These are phyloP conservation scores for Copidosoma floridanum DNA, from an alignment of 1,140 invertebrate species.

Conservation along the genomic window DNA sequence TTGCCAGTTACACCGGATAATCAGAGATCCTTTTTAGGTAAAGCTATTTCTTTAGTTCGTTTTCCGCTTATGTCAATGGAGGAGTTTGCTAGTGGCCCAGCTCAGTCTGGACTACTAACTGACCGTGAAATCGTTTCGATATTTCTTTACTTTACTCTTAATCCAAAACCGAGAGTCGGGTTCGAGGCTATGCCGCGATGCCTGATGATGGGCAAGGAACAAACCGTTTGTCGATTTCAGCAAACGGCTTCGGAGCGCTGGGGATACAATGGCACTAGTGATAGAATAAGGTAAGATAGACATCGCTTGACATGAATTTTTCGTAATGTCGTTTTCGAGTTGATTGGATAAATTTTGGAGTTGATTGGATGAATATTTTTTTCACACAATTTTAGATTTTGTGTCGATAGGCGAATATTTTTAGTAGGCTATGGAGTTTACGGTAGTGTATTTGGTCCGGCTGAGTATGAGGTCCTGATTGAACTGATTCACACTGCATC, in stretches of 20 bases:
- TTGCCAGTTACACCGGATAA: constrained; percentile 69
- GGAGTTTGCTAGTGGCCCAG: constrained; percentile 81
- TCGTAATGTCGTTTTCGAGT: too few relatives aligned
- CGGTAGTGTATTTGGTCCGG: constrained; percentile 80
- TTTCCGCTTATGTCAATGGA: constrained; percentile 87
- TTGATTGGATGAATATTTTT: constrained; percentile 11
- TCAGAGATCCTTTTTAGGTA: constrained; percentile 67
- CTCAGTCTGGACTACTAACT: constrained; percentile 73
- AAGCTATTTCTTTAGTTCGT: constrained; percentile 71
- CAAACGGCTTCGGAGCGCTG: constrained; percentile 80
- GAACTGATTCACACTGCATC: constrained; percentile 77
- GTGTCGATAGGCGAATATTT: constrained; percentile 79
- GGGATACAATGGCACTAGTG: constrained; percentile 86
- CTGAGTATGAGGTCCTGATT: constrained; percentile 78
- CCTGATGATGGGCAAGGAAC: constrained; percentile 81
- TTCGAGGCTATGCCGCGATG: constrained; percentile 76
- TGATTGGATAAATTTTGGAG: too few relatives aligned
- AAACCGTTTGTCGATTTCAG: constrained; percentile 77
- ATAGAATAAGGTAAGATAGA: constrained; percentile 76
- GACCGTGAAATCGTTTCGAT: constrained; percentile 73
- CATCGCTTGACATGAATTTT: too few relatives aligned
- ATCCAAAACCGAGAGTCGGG: constrained; percentile 69
- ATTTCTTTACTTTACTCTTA: constrained; percentile 81
- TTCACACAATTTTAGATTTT: constrained; percentile 63
- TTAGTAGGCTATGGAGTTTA: constrained; percentile 87